phyloP scores from a whole-genome alignment of 2,888 invertebrate genomes.

The Rambutsinella grinnellia region DNA sequence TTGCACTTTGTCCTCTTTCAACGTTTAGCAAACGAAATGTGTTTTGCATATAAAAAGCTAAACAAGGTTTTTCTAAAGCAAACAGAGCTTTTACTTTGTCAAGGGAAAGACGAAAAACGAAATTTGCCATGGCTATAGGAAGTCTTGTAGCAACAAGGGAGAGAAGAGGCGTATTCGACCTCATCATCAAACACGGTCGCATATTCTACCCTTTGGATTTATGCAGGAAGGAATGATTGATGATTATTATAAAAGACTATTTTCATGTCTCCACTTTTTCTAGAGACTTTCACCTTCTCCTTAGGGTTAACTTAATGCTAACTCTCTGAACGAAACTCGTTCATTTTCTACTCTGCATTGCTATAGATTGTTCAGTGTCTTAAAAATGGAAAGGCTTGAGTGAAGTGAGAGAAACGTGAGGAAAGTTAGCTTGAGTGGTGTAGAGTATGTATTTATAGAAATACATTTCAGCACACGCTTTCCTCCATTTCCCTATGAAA shows the following conservation, averaged over 20 bases:
- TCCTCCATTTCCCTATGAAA: constrained; percentile 16
- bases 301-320: constrained; percentile 36
- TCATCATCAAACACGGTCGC: constrained; percentile 28
- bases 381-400: neutral
- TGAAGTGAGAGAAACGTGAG: neutral
- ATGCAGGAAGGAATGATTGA: constrained; percentile 57
- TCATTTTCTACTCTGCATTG: neutral
- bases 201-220: too few species aligned
- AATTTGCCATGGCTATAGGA: too few species aligned
- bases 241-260: constrained; percentile 52
- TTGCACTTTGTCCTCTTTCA: too few species aligned
- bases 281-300: constrained; percentile 38
- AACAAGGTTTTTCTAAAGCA: too few species aligned
- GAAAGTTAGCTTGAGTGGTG: neutral
- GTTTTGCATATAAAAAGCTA: too few species aligned
- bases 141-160: neutral
- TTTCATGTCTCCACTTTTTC: constrained; percentile 18
- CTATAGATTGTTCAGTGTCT: neutral
- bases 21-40: too few species aligned
- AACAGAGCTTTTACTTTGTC: too few species aligned
- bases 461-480: constrained; percentile 35
- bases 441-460: too few species aligned
- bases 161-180: too few species aligned
- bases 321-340: neutral
- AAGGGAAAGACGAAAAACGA: too few species aligned